Percentiles rank a stretch among this genome's conserved stretches.
Evolutionary conservation across 2,888 invertebrate genomes (phyloP).

Genomic region (Keiferia lycopersicella): DNA sequence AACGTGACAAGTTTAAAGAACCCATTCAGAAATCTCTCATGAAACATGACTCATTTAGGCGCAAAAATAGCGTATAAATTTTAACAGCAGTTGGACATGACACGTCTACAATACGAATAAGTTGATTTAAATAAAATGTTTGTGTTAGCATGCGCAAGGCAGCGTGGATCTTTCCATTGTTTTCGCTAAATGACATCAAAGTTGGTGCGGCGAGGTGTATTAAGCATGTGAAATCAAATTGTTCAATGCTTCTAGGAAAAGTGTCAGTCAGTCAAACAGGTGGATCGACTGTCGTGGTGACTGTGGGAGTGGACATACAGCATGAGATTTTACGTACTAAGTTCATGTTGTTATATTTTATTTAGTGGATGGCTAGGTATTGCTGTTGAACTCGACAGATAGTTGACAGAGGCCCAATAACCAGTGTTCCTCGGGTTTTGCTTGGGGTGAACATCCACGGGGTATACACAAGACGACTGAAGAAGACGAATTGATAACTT

Average conservation of each 20-base stretch:
- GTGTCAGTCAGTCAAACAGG: constrained; percentile 29
- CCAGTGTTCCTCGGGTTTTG: too few relatives aligned
- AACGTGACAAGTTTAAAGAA: constrained; percentile 40
- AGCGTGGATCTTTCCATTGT: constrained; percentile 74
- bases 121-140: constrained; percentile 76
- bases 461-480: too few relatives aligned
- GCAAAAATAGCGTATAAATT: constrained; percentile 77
- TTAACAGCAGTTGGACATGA: constrained; percentile 67
- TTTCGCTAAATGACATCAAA: constrained; percentile 81
- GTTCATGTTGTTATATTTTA: too few relatives aligned
- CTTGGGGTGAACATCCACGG: too few relatives aligned
- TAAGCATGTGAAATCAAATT: constrained; percentile 73
- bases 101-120: constrained; percentile 75
- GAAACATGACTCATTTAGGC: constrained; percentile 73
- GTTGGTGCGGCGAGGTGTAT: constrained; percentile 70
- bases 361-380: too few relatives aligned
- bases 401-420: too few relatives aligned
- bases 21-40: constrained; percentile 65
- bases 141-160: constrained; percentile 69
- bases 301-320: not conserved
- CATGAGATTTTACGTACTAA: too few relatives aligned
- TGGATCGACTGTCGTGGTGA: constrained; percentile 20
- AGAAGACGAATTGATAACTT: too few relatives aligned
- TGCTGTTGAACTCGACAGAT: too few relatives aligned
- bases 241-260: constrained; percentile 62